Percentiles rank a stretch among this genome's conserved stretches.
These are phyloP conservation scores for Cottoperca gobio DNA, from an alignment of 2,797 vertebrate species.

Conservation along the genomic window DNA sequence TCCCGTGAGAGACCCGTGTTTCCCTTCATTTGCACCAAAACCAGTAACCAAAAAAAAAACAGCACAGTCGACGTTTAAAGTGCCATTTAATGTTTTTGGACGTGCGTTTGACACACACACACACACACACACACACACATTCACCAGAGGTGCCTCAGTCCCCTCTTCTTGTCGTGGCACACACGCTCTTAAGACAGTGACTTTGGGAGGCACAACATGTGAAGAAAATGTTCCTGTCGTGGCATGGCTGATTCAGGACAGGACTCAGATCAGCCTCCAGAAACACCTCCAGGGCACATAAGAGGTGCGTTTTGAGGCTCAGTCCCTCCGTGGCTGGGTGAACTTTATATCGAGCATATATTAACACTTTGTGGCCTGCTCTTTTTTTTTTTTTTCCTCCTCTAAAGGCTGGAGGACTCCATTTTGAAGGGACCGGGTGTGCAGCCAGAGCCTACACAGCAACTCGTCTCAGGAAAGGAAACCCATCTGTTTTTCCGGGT, in stretches of 20 bases:
- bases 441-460: conserved; percentile 62
- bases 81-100: conserved; percentile 32
- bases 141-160: conserved; percentile 36
- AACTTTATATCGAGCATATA: conserved; percentile 64
- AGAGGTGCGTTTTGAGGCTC: conserved; percentile 50
- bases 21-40: neutral
- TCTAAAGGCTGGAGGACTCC: conserved; percentile 80
- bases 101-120: conserved; percentile 42
- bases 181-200: conserved; percentile 64
- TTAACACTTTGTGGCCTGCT: conserved; percentile 79
- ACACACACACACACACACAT: conserved; percentile 1
- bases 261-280: conserved; percentile 7
- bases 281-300: conserved; percentile 9
- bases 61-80: conserved; percentile 14
- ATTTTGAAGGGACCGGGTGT: conserved; percentile 84
- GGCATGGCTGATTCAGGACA: conserved; percentile 1
- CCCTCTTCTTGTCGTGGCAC: conserved; percentile 52
- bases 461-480: conserved; percentile 66
- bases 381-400: conserved; percentile 53
- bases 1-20: neutral
- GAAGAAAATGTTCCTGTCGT: conserved; percentile 39
- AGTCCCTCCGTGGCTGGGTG: conserved; percentile 51
- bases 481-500: conserved; percentile 60
- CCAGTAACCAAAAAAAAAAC: neutral
- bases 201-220: conserved; percentile 56